These are phyloP conservation scores for Anoplopoma fimbria DNA, from an alignment of 2,113 vertebrate genomes.

Conservation along the genomic window DNA sequence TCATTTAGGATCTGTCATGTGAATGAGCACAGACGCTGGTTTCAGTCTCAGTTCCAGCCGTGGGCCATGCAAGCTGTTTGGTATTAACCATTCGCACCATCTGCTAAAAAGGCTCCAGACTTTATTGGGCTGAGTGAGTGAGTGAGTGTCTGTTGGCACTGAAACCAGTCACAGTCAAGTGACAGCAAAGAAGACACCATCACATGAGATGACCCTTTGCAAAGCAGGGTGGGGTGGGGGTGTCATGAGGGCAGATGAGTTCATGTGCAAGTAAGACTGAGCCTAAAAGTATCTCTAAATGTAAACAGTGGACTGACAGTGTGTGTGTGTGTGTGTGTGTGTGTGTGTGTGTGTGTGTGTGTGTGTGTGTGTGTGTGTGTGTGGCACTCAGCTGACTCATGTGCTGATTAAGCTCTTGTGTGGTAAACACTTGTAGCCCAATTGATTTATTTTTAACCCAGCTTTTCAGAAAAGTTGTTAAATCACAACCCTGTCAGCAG, in stretches of 20 bases:
- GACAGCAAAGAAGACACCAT: conserved; percentile 29
- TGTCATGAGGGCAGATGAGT: conserved; percentile 9
- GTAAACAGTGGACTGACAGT: conserved; percentile 24
- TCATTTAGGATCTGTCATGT: conserved; percentile 50
- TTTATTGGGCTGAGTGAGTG: background rate
- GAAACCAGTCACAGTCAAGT: conserved; percentile 36
- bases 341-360: too few relatives aligned
- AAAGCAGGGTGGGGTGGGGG: too few relatives aligned
- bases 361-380: background rate
- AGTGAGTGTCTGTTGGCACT: conserved; percentile 17
- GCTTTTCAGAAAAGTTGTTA: background rate
- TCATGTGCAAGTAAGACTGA: conserved; percentile 9
- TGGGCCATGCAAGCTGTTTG: conserved; percentile 18
- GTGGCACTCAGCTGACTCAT: background rate
- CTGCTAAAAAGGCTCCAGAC: conserved; percentile 33
- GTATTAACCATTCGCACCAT: conserved; percentile 45
- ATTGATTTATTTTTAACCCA: background rate
- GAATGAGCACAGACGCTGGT: conserved; percentile 59
- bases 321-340: background rate
- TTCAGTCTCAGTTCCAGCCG: conserved; percentile 81
- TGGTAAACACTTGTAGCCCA: background rate
- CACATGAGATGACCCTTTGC: conserved; percentile 45
- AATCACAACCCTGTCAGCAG: background rate
- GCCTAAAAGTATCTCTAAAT: background rate
- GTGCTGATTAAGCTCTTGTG: conserved; percentile 4